Conservation (phyloP, 2,113 vertebrate genomes). For the Heloderma charlesbogerti region DNA sequence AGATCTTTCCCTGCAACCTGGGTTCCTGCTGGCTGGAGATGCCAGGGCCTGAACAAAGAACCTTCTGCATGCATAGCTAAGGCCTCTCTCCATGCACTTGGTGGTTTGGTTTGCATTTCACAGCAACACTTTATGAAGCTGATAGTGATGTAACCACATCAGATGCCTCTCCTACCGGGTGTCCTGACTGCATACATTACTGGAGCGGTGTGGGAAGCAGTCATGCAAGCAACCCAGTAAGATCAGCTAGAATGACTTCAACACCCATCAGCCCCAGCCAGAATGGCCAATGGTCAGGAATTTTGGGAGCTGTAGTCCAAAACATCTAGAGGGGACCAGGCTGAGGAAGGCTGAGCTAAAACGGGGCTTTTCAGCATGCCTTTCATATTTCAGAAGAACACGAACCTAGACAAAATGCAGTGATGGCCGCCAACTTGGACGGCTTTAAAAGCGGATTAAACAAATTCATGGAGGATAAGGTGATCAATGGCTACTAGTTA, state of each 20-base stretch:
- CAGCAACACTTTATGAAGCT: neutral
- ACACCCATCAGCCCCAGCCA: neutral
- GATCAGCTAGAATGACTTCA: neutral
- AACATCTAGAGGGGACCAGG: no score
- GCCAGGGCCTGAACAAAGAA: neutral
- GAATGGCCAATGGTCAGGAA: no score
- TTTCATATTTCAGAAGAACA: slow-evolving; percentile 17
- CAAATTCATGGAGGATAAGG: no score
- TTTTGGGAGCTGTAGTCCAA: no score
- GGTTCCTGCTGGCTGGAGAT: neutral
- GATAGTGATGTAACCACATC: no score
- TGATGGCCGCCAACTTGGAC: no score
- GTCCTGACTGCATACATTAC: neutral
- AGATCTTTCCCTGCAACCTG: no score
- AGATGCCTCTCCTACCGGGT: neutral
- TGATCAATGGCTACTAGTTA: no score
- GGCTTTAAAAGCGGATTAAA: no score
- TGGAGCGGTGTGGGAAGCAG: neutral
- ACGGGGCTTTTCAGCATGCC: no score
- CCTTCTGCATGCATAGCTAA: no score
- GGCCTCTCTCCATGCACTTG: neutral
- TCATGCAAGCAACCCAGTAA: neutral
- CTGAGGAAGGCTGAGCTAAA: no score
- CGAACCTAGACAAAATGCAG: neutral
- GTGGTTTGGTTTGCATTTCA: neutral